A percentile compares a stretch with the other conserved stretches of the same genome.
Evolutionary conservation across 2,888 invertebrate genomes (phyloP).

Genomic region (Parnassius orleans): DNA sequence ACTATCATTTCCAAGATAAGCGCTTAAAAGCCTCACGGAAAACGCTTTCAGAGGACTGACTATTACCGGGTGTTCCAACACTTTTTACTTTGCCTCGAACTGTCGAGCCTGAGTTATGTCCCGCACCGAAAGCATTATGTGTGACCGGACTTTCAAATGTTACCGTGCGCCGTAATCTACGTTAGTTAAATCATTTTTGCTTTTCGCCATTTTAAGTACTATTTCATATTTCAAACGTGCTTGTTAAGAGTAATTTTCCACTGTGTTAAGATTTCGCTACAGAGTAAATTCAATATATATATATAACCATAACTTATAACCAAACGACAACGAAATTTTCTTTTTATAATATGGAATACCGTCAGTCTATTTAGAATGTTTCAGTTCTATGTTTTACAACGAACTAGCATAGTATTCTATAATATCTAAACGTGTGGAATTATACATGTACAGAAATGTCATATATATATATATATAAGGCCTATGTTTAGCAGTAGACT

Average conservation of each 20-base stretch:
- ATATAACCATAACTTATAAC: no score
- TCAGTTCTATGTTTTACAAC: no score
- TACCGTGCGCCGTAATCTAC: slow-evolving; percentile 44
- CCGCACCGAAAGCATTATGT: slow-evolving; percentile 45
- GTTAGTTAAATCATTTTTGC: slow-evolving; percentile 34
- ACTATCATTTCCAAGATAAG: slow-evolving; percentile 80
- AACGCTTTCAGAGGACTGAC: slow-evolving; percentile 72
- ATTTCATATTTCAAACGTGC: slow-evolving; percentile 26
- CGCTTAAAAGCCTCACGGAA: slow-evolving; percentile 78
- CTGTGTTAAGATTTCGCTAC: neutral
- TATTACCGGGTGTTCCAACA: slow-evolving; percentile 63
- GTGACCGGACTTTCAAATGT: slow-evolving; percentile 38
- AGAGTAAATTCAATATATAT: slow-evolving; percentile 20
- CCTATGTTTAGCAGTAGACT: no score
- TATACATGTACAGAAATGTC: no score
- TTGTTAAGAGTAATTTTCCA: slow-evolving; percentile 7
- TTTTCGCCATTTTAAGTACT: slow-evolving; percentile 13
- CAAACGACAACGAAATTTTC: no score
- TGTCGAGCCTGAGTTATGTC: slow-evolving; percentile 47
- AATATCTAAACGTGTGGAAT: no score
- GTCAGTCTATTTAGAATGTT: no score
- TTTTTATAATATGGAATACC: no score
- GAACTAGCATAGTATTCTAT: no score
- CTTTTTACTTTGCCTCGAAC: slow-evolving; percentile 60
- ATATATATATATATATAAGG: no score